Conservation (phyloP, 2,888 invertebrate genomes). For the Macrosoma leucophasiata region DNA sequence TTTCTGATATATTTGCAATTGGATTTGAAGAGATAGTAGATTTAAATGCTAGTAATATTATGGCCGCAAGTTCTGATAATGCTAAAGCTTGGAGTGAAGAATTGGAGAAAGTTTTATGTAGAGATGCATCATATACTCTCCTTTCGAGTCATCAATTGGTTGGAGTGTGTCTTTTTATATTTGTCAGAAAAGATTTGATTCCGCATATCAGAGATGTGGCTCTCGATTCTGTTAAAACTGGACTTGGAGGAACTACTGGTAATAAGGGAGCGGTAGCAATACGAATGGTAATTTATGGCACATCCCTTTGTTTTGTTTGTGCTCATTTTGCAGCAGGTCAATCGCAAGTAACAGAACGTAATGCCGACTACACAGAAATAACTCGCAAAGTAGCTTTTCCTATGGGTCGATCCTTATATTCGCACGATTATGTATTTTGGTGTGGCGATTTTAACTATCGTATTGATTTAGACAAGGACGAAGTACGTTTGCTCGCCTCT, state of each 20-base stretch:
- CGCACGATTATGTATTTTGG: conserved; percentile 99
- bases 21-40: conserved; percentile 99
- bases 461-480: conserved; percentile 95
- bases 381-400: conserved; percentile 92
- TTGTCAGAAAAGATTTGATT: conserved; percentile 91
- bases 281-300: conserved; percentile 91
- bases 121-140: conserved; percentile 91
- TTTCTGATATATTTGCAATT: conserved; percentile 96
- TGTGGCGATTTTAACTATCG: conserved; percentile 99
- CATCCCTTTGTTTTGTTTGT: conserved; percentile 98
- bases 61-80: conserved; percentile 94
- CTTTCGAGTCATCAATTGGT: conserved; percentile 96
- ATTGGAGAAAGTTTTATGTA: conserved; percentile 91
- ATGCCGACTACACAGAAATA: conserved; percentile 97
- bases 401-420: conserved; percentile 92
- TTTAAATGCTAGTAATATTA: conserved; percentile 97
- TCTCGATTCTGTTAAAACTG: conserved; percentile 97
- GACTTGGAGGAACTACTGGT: conserved; percentile 96
- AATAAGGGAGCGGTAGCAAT: conserved; percentile 98
- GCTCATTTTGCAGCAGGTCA: conserved; percentile 99
- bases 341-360: conserved; percentile 94
- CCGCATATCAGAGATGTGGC: conserved; percentile 95
- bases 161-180: conserved; percentile 97
- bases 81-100: conserved; percentile 97
- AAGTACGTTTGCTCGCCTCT: conserved; percentile 89